Conservation (phyloP, 23 tunicate species). For the Diplosoma virens region DNA sequence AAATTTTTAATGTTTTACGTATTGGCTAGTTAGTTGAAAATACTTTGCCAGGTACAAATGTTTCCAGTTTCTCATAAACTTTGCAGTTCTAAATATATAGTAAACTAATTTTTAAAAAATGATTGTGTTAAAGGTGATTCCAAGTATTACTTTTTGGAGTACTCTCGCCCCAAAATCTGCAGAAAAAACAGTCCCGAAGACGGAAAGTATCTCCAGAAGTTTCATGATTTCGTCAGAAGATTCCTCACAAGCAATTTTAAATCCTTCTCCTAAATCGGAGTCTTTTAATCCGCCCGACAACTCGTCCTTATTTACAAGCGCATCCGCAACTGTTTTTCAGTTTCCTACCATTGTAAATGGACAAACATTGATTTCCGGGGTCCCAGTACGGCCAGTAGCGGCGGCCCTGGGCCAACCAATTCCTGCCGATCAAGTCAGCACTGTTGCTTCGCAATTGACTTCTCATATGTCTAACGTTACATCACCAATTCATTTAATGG, state of each 20-base stretch:
- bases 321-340: constrained; percentile 49
- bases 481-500: constrained; percentile 39
- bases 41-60: no score
- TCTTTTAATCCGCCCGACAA: no score
- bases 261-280: no score
- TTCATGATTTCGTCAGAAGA: no score
- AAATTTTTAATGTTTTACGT: no score
- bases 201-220: no score
- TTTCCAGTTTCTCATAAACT: no score
- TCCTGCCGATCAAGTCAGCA: constrained; percentile 78
- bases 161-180: constrained; percentile 70
- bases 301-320: neutral
- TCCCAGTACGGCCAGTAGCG: constrained; percentile 90
- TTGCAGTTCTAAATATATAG: no score
- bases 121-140: constrained; percentile 74
- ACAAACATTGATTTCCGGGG: constrained; percentile 82
- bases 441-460: constrained; percentile 77
- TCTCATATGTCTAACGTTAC: constrained; percentile 69
- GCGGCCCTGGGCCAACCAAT: constrained; percentile 95
- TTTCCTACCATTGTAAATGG: constrained; percentile 86
- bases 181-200: neutral
- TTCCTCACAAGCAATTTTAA: no score
- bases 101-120: no score
- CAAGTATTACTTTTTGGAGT: constrained; percentile 97
- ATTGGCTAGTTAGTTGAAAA: no score